Base-by-base conservation (phyloP, 2,113 vertebrate genomes). In the Apteryx mantelli region DNA sequence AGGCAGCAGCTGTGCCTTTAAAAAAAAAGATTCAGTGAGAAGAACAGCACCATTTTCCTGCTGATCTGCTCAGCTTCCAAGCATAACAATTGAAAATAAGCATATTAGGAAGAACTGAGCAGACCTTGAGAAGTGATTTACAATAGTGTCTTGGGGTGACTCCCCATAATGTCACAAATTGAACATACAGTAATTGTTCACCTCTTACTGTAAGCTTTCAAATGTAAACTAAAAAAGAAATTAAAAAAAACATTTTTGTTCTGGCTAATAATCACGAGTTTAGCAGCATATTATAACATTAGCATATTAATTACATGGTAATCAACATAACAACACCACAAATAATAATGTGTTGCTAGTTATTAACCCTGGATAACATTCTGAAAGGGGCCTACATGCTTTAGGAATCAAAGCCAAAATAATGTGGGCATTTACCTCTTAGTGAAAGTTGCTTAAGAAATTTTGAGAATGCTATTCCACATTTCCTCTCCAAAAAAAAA, bases 221-320 rank as follows among this genome's bases (percentile, higher is more conserved):
- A 69, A 82, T 64, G 19, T 81, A 87, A 94, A 83, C 61, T 71
- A 48, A 86, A 92, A 85, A 56, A 84, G 64, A 61, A 26, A 26
- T 28, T 28, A 46, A 85, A 48, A 82, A 91, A 75, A 5, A 1
- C 0, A 0, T 2, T 26, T 75, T 93, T 80, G 6, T 89, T 55
- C 60, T 78, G 76, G 42, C 24, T 65, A 79, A 11, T 82, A 86
- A 75, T 91, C 85, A 9, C 34, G 75, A 78, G 18, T 74, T 88
- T 60, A 90, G 20, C 11, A 58, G 63, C 0, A 0, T 85, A 44
- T 86, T 74, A 80, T 52, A 79, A 58, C 18, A 88, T 86, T 90
- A 95, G 18, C 82, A 66, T 90, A 90, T 81, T 95, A 88, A 96
- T 94, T 88, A 77, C 18, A 55, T 88, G 24, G 36, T 68, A 95